Conservation (phyloP, 2,797 vertebrate genomes). For the Sebastes alutus region DNA sequence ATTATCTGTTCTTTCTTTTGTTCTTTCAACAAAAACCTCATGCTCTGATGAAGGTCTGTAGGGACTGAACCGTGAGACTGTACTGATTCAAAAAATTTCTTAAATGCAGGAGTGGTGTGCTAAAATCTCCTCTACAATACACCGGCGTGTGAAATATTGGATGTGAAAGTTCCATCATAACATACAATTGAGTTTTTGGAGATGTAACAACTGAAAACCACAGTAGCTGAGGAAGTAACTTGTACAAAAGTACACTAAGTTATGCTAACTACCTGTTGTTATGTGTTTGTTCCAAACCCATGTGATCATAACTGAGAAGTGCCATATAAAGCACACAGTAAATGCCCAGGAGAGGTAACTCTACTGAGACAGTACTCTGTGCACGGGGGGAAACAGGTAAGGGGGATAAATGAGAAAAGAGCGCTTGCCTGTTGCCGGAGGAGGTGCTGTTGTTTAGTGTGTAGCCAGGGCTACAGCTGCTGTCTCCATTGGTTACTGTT, state of each 20-base stretch:
- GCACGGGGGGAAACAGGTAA: background rate
- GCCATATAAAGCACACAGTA: background rate
- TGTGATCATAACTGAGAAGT: background rate
- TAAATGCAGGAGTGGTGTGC: background rate
- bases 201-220: background rate
- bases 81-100: background rate
- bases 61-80: background rate
- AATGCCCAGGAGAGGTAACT: background rate
- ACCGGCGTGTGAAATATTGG: background rate
- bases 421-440: constrained; percentile 84
- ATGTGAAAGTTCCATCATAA: background rate
- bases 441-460: constrained; percentile 90
- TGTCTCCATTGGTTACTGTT: constrained; percentile 93
- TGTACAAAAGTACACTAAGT: background rate
- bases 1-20: background rate
- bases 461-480: constrained; percentile 89
- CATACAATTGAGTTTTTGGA: background rate
- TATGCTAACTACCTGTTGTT: background rate
- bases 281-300: background rate
- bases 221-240: background rate
- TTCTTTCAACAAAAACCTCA: background rate
- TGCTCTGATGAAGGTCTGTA: background rate
- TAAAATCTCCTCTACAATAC: background rate
- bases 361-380: background rate
- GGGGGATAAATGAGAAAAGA: background rate